Base-by-base conservation (phyloP, 2,888 invertebrate species). In the Parthenolecanium corni region DNA sequence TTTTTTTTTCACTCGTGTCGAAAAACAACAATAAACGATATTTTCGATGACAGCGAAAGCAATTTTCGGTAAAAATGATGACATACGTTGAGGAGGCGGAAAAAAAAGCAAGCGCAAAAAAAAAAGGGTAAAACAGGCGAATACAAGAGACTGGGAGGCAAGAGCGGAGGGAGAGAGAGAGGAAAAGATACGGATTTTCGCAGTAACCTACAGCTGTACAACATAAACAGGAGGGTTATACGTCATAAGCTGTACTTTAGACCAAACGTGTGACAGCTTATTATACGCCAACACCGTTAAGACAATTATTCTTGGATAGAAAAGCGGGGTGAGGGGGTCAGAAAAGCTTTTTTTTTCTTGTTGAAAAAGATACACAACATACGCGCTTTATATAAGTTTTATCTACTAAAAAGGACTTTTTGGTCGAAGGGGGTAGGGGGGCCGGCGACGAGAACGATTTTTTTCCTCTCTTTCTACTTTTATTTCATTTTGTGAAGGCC, bases 21-120 rank as follows among this genome's bases (percentile, higher is more conserved):
- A 46, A 56, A 56, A 56, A 56, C 56, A 56, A 31, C 46, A 42
- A 56, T 56, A 56, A 56, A 56, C 56, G 56, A 56, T 46, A 56
- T 56, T 56, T 56, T 56, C 56, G 56, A 56, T 56, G 56, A 56
- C 56, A 56, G 56, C 56, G 56, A 56, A 56, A 56, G 56, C 56
- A 56, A 56, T 56, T 56, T 56, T 56, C 56, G 56, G 31, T 56
- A 46, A 56, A 56, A 56, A 56, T 56, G 56, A 56, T 56, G 56
- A 56, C 56, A 56, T 56, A 56, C 56, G 56, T 56, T 40, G 18
- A 31, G 4, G 9, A 31, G 9, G 9, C n/a, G n/a, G n/a, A n/a
- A n/a, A n/a, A n/a, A n/a, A n/a, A n/a, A n/a, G n/a, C n/a, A n/a
- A 52, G 36, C 52, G 20, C n/a, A n/a, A 31, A 31, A 31, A 31